Percentiles rank a stretch among this genome's conserved stretches.
These are phyloP conservation scores for Passer montanus DNA, from an alignment of 2,113 vertebrate genomes.

Conservation along the genomic window DNA sequence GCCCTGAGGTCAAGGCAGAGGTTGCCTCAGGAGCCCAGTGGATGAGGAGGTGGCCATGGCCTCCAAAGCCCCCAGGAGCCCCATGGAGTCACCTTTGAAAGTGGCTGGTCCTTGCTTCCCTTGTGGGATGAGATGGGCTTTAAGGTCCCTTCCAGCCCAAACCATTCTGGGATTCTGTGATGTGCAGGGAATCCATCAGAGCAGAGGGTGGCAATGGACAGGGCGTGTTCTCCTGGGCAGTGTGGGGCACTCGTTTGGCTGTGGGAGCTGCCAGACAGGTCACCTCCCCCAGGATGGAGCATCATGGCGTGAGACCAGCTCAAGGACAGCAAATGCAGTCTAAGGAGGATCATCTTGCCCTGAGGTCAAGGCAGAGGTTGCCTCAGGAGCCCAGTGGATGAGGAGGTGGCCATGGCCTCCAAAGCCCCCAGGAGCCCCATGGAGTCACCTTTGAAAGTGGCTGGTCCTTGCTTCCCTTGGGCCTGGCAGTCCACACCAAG, in stretches of 20 bases:
- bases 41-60: not conserved
- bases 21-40: not conserved
- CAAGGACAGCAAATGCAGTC: rapidly evolving
- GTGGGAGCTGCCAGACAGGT: not conserved
- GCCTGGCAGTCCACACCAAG: rapidly evolving
- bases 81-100: not conserved
- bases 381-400: not conserved
- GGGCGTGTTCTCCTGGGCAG: not conserved
- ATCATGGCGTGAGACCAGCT: not conserved
- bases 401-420: not conserved
- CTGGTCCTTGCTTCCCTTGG: not conserved
- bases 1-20: not conserved
- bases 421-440: not conserved
- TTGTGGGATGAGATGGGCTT: no score
- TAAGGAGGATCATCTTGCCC: not conserved
- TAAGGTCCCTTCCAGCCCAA: no score
- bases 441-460: not conserved
- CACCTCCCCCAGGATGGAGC: rapidly evolving
- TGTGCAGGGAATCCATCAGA: no score
- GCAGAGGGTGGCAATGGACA: no score
- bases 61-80: not conserved
- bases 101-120: not conserved
- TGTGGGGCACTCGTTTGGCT: not conserved
- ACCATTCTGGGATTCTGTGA: no score
- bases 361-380: not conserved